phyloP scores from a whole-genome alignment of 2,113 vertebrate species.

The Sinocyclocheilus grahami region DNA sequence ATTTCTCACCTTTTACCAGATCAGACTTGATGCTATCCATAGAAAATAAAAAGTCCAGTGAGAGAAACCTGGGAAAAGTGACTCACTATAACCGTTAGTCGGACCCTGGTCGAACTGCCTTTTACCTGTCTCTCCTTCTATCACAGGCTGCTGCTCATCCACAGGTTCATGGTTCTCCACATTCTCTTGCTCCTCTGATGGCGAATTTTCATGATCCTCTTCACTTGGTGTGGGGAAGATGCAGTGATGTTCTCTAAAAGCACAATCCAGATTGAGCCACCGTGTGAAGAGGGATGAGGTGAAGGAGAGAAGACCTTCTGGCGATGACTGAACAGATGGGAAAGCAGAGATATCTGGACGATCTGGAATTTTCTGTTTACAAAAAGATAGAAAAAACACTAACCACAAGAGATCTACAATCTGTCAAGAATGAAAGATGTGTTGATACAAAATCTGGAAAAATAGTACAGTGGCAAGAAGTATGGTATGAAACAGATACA shows the following conservation, averaged over 20 bases:
- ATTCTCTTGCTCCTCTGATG: neutral
- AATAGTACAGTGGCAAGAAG: neutral
- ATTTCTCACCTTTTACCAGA: neutral
- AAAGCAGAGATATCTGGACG: conserved; percentile 61
- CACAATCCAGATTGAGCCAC: conserved; percentile 68
- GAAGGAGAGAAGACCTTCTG: conserved; percentile 71
- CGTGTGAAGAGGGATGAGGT: conserved; percentile 69
- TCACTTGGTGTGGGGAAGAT: conserved; percentile 61
- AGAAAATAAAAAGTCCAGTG: conserved; percentile 64
- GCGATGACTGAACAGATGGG: conserved; percentile 64
- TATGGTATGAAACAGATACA: neutral
- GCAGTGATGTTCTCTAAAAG: conserved; percentile 56
- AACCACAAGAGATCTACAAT: neutral
- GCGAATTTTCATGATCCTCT: neutral
- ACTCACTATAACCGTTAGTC: conserved; percentile 40
- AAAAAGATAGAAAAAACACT: neutral
- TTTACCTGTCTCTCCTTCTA: conserved; percentile 50
- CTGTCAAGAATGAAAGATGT: neutral
- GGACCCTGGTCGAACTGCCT: conserved; percentile 31
- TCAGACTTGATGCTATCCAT: conserved; percentile 53
- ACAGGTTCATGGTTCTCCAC: conserved; percentile 59
- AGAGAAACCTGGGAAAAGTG: conserved; percentile 20
- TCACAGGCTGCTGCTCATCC: conserved; percentile 49
- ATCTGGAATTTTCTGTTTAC: conserved; percentile 70
- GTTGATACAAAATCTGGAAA: neutral